Conservation (phyloP, 1,140 invertebrate species). For the Globodera rostochiensis region DNA sequence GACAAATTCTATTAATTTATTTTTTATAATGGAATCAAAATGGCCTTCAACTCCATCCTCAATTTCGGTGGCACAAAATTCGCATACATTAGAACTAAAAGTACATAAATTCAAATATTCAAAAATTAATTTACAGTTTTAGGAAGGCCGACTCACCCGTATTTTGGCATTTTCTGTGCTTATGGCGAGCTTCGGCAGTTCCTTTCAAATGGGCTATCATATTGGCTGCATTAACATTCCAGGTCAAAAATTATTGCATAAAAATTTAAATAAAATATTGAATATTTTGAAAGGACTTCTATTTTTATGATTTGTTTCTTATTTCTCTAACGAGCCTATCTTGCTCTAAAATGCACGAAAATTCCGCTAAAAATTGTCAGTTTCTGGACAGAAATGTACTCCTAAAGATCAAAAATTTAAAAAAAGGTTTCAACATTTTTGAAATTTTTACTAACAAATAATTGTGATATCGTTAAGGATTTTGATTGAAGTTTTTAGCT, state of each 20-base stretch:
- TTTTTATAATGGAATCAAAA: background rate
- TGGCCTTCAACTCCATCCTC: conserved; percentile 1
- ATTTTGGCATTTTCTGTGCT: conserved; percentile 66
- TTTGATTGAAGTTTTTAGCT: too few species aligned
- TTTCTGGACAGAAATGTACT: too few species aligned
- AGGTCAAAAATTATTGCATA: conserved; percentile 69
- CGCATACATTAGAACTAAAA: background rate
- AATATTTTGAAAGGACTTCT: background rate
- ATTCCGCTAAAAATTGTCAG: too few species aligned
- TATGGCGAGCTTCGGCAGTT: conserved; percentile 81
- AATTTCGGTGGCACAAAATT: background rate
- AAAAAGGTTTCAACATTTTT: too few species aligned
- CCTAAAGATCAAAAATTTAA: too few species aligned
- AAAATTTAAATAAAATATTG: background rate
- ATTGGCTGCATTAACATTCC: conserved; percentile 89
- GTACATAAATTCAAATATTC: background rate
- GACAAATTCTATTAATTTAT: background rate
- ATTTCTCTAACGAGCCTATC: background rate
- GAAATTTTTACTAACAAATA: too few species aligned
- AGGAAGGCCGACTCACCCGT: conserved; percentile 46
- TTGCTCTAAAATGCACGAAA: too few species aligned
- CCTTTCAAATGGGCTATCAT: conserved; percentile 94
- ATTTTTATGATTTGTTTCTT: background rate
- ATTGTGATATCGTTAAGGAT: too few species aligned
- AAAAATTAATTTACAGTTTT: background rate